A percentile compares a stretch with the other conserved stretches of the same genome.
phyloP scores from a whole-genome alignment of 2,797 vertebrate species.

The Ibycter americanus region DNA sequence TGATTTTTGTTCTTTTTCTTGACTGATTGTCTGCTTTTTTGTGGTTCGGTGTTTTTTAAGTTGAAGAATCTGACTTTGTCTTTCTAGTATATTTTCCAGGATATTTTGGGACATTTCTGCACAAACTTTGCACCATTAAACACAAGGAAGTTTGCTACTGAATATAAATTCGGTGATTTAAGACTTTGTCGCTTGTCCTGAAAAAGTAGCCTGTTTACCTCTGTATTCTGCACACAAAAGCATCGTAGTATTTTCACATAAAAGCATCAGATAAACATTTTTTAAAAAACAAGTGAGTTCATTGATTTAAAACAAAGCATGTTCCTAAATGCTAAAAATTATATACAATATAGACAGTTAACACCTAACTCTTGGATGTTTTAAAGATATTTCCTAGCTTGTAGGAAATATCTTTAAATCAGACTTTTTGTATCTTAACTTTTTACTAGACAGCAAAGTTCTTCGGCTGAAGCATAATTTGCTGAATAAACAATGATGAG shows the following conservation, averaged over 20 bases:
- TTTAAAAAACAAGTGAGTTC: not conserved
- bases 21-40: not conserved
- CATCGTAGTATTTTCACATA: not conserved
- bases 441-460: not conserved
- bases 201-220: not conserved
- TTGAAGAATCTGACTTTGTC: not conserved
- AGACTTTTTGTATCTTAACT: not conserved
- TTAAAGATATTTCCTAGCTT: not conserved
- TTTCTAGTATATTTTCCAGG: not conserved
- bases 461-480: not conserved
- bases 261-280: not conserved
- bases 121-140: not conserved
- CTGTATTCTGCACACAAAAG: not conserved
- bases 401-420: not conserved
- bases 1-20: not conserved
- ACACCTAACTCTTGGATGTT: not conserved
- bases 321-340: not conserved
- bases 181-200: not conserved
- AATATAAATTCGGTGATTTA: not conserved
- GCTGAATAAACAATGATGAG: not conserved
- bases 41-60: not conserved
- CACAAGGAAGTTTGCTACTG: not conserved
- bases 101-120: not conserved
- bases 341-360: not conserved
- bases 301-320: not conserved